A percentile compares a stretch with the other conserved stretches of the same genome.
Evolutionary conservation across 2,888 invertebrate genomes (phyloP).

Genomic region (Toxonevra muliebris): DNA sequence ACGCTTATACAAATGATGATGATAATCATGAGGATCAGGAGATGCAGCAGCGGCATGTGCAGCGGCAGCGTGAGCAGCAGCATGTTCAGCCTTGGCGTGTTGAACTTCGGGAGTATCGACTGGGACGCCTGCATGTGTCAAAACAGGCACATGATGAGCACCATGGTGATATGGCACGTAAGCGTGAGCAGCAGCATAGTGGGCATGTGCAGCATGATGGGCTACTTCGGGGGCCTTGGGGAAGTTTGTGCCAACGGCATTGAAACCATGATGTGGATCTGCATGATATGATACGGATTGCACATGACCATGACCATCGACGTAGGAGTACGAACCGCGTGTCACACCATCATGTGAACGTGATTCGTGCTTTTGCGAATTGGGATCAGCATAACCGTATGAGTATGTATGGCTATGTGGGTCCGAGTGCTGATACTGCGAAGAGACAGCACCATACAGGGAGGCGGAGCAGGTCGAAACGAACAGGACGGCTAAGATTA

Average conservation of each 20-base stretch:
- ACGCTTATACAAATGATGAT: constrained; percentile 65
- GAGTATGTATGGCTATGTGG: constrained; percentile 70
- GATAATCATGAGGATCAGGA: constrained; percentile 42
- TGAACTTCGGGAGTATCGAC: constrained; percentile 66
- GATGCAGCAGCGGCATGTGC: constrained; percentile 54
- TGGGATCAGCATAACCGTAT: constrained; percentile 73
- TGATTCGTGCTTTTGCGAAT: constrained; percentile 72
- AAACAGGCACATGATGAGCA: constrained; percentile 50
- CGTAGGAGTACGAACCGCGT: constrained; percentile 74
- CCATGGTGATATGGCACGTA: constrained; percentile 56
- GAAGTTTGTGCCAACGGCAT: constrained; percentile 73
- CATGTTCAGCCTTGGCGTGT: constrained; percentile 68
- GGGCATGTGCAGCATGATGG: constrained; percentile 40
- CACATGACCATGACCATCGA: constrained; percentile 73
- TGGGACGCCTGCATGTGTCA: constrained; percentile 63
- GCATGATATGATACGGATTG: constrained; percentile 74
- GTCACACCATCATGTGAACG: constrained; percentile 71
- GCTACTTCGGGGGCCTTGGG: constrained; percentile 68
- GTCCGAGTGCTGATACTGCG: constrained; percentile 71
- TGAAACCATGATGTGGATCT: constrained; percentile 72
- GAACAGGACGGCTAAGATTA: constrained; percentile 60
- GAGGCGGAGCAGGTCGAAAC: constrained; percentile 61
- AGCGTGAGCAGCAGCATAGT: constrained; percentile 53
- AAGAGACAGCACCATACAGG: constrained; percentile 63
- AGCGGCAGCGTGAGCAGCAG: constrained; percentile 67